phyloP scores from a whole-genome alignment of 2,888 invertebrate species.

The Falcaria lacertinaria region DNA sequence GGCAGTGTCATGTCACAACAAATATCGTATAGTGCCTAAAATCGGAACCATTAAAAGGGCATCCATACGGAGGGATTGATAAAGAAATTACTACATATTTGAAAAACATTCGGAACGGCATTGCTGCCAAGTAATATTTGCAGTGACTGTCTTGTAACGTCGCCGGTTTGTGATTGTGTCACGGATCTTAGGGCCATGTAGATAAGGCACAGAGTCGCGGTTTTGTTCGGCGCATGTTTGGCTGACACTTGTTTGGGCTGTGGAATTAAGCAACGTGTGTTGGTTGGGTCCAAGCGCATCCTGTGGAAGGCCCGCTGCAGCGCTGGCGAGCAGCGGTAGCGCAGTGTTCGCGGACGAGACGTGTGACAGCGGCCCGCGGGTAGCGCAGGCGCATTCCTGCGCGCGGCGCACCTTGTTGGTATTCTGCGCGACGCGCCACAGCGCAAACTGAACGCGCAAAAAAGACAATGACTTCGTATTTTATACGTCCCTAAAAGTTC shows the following conservation, averaged over 20 bases:
- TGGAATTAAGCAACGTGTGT: conserved; percentile 27
- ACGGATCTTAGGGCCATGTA: neutral
- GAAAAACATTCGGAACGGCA: conserved; percentile 32
- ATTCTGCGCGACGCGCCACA: conserved; percentile 54
- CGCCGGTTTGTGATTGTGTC: too few species aligned
- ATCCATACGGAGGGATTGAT: conserved; percentile 32
- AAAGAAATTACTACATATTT: conserved; percentile 45
- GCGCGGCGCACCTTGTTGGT: conserved; percentile 56
- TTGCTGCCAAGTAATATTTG: conserved; percentile 33
- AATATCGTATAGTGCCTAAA: too few species aligned
- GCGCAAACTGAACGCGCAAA: conserved; percentile 64
- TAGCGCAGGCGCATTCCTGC: conserved; percentile 30
- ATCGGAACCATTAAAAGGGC: too few species aligned
- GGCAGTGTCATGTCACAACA: too few species aligned
- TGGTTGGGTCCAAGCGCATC: conserved; percentile 13
- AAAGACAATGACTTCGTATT: conserved; percentile 73
- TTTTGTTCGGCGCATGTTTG: conserved; percentile 8
- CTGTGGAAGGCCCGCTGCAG: conserved; percentile 8
- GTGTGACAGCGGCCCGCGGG: conserved; percentile 8
- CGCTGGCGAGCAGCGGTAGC: too few species aligned
- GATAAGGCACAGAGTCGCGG: neutral
- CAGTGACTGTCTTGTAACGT: too few species aligned
- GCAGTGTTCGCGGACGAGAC: conserved; percentile 5
- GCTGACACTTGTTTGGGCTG: conserved; percentile 29
- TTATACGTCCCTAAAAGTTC: conserved; percentile 71